Percentiles rank a stretch among this genome's conserved stretches.
Conservation (phyloP, 2,113 vertebrate species). For the Burhinus bistriatus region DNA sequence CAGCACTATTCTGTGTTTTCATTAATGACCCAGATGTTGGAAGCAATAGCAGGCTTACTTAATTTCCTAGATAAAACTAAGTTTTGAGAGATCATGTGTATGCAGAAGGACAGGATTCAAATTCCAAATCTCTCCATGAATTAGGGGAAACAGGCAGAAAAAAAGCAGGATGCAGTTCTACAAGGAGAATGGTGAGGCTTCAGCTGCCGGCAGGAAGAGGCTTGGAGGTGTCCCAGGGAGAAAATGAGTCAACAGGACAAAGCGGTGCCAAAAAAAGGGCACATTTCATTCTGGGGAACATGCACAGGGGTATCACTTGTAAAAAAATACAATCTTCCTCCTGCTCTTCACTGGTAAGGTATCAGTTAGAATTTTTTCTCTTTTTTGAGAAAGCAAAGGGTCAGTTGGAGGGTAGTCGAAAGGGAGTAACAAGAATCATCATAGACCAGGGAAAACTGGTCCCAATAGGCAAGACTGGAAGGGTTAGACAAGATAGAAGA, state of each 20-base stretch:
- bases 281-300: not conserved
- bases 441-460: not conserved
- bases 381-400: not conserved
- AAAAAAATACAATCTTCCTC: not conserved
- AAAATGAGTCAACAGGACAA: not conserved
- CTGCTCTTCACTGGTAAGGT: not conserved
- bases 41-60: not conserved
- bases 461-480: not conserved
- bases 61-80: not conserved
- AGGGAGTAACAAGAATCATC: not conserved
- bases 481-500: not conserved
- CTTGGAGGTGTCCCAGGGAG: not conserved
- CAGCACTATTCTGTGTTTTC: not conserved
- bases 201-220: not conserved
- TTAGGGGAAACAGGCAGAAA: not conserved
- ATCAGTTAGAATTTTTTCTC: not conserved
- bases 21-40: not conserved
- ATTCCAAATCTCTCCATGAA: not conserved
- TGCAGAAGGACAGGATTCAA: not conserved
- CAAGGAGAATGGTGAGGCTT: not conserved
- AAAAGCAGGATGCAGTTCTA: not conserved
- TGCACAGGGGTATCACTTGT: not conserved
- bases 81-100: not conserved
- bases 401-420: not conserved
- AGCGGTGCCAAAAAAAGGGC: not conserved